Evolutionary conservation across 1,140 invertebrate genomes (phyloP), one percentile per base, ranked within the genome.

Genomic region (Tetramorium simillimum): DNA sequence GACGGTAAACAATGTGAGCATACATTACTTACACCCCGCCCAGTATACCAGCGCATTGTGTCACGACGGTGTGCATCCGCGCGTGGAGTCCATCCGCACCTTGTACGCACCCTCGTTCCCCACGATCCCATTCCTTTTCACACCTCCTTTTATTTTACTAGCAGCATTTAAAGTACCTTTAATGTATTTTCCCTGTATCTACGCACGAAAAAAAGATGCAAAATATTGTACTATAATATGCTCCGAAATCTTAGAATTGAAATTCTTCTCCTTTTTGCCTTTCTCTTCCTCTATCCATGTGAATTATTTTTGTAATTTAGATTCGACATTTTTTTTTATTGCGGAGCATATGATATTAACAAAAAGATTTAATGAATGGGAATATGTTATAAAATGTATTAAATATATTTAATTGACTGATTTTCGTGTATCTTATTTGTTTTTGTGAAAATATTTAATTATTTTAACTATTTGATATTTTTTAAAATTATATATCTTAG

Each of bases 1-100:
- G 88, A 90, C 86, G 86, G 86, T 91, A 93, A 92, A 93, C 92
- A 93, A 93, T 93, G 86, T 77, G 88, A 85, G 89, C 91, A 91
- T 93, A 91, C 90, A 89, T 92, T 93, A 93, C 88, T 85, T 89
- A 88, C 91, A 82, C 60, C 21, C 67, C 87, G 77, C 77, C 76
- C 87, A 87, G 24, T 81, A 87, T 81, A 87, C 72, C 62, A 75
- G 78, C 76, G 82, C 88, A 92, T 92, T 93, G 91, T 92, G 85
- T 67, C 76, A 78, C 49, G 28, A 21, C 60, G 53, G 56, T 53
- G 51, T 70, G 65, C 85, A 80, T 86, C 53, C 70, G 77, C 28
- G 37, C 49, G 63, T 33, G 18, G 14, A 69, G 46, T 69, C 62
- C 62, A 40, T 80, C 58, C 18, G 5, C 76, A 78, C 58, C 62